Base-by-base conservation (phyloP, 2,888 invertebrate species). In the Tholera decimalis region DNA sequence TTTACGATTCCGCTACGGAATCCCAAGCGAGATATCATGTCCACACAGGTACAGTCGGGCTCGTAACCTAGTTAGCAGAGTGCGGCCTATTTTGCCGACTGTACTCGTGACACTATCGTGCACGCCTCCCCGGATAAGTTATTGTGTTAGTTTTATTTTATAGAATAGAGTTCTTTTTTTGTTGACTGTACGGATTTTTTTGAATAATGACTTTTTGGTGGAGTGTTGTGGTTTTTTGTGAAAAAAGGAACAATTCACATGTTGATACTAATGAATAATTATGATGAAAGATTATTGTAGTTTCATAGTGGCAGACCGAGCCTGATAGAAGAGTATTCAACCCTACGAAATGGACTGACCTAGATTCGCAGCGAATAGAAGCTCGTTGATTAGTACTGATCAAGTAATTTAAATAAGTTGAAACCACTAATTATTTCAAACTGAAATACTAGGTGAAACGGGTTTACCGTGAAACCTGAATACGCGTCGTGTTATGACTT, bases 51-150 rank as follows among this genome's bases (percentile, higher is more conserved):
- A 74, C 78, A 76, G 73, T 67, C 60, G 43, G 44, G 33, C 73
- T 79, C 73, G 77, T 85, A 86, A 87, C 88, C 88, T 77, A 85
- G 85, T 86, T 88, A 87, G 85, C 72, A 33, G 68, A 63, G 70
- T 54, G 69, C 79, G 84, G 82, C 84, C 85, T 84, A 85, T 85
- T 83, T 84, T 71, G 73, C 64, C 49, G 67, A 80, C 81, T 80
- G 79, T 81, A 82, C 83, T 57, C 76, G 63, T 79, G 85, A 80
- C 85, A 79, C 83, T 86, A 86, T 87, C 83, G 79, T 72, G 60
- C 49, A 66, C 77, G 66, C 55, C 43, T 65, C 62, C 61, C 69
- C 62, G 79, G 81, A 82, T 85, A 84, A 81, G 73, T 84, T 84
- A 80, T 73, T 80, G 77, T 82, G 69, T 67, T 70, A 39, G 68